Evolutionary conservation across 2,888 invertebrate species (phyloP), one percentile per base, ranked within the genome.

Genomic region (Clusia tigrina): DNA sequence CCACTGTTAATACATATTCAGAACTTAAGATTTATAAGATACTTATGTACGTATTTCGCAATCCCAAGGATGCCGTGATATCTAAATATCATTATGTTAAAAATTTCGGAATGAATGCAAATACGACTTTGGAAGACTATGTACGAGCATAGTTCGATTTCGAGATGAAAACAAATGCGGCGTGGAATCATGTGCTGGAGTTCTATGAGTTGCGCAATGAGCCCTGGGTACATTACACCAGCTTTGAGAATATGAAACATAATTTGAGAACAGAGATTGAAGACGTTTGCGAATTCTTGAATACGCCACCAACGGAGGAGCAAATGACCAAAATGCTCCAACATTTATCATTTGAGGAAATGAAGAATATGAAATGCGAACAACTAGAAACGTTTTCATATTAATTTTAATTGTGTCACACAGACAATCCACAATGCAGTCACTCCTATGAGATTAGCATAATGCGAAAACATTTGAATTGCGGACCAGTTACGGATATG

Each of bases 341-440:
- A 5, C 73, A 75, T 66, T 65, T 76, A 6, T 67, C 73, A 0
- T 74, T 76, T 52, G 73, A 73, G 6, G 69, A 71, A 23, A 76
- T 76, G 74, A 72, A 69, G 67, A 60, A 69, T 69, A 17, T 46
- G 63, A 54, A n/a, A n/a, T n/a, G n/a, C n/a, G n/a, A n/a, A n/a
- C n/a, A n/a, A n/a, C n/a, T n/a, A n/a, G n/a, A n/a, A n/a, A n/a
- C n/a, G n/a, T n/a, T n/a, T n/a, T n/a, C n/a, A 2, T 10, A 17
- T 1, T 15, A 48, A 15, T 17, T n/a, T n/a, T n/a, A n/a, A n/a
- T n/a, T n/a, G n/a, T n/a, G n/a, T n/a, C n/a, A n/a, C 23, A n/a
- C 9, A 37, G 37, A 37, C 15, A 37, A 37, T 37, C 37, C 37
- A 37, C 37, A 37, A 15, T 37, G 37, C 15, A 37, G 15, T 37